These are phyloP conservation scores for Myotis davidii DNA, from an alignment of 2,113 vertebrate genomes.

Conservation along the genomic window DNA sequence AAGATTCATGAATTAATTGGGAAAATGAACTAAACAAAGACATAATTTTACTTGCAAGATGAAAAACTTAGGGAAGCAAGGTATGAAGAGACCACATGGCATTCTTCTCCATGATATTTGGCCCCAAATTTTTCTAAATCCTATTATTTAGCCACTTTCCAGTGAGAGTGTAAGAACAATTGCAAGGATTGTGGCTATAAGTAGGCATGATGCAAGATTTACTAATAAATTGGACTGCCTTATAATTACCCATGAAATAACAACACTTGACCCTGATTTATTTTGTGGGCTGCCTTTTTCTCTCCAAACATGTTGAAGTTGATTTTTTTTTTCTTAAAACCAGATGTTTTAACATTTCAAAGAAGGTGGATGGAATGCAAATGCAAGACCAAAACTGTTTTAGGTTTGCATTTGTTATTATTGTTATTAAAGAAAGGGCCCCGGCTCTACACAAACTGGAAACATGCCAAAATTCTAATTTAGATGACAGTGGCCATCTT, in stretches of 20 bases:
- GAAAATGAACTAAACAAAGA: constrained; percentile 69
- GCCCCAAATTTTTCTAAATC: constrained; percentile 42
- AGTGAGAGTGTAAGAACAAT: constrained; percentile 64
- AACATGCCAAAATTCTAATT: constrained; percentile 65
- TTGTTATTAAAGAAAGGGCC: constrained; percentile 71
- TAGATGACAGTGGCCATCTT: constrained; percentile 73
- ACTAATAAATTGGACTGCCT: constrained; percentile 79
- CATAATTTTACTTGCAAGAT: constrained; percentile 63
- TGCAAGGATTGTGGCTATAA: constrained; percentile 63
- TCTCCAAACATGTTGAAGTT: constrained; percentile 77
- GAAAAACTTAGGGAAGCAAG: constrained; percentile 51
- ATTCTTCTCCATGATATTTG: constrained; percentile 37
- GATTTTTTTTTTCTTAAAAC: constrained; percentile 69
- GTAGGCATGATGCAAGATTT: constrained; percentile 76
- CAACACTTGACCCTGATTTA: constrained; percentile 81
- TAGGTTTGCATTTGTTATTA: constrained; percentile 78
- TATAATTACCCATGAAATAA: constrained; percentile 80
- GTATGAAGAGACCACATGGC: constrained; percentile 17
- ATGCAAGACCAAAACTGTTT: constrained; percentile 76
- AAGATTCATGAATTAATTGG: constrained; percentile 78
- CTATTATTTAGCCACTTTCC: constrained; percentile 57
- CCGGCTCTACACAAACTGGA: constrained; percentile 36
- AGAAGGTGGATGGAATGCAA: constrained; percentile 81
- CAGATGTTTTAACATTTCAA: constrained; percentile 82
- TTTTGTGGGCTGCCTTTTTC: constrained; percentile 79